Base-by-base conservation (phyloP, 2,113 vertebrate genomes). In the Ptychochromis oligacanthus region DNA sequence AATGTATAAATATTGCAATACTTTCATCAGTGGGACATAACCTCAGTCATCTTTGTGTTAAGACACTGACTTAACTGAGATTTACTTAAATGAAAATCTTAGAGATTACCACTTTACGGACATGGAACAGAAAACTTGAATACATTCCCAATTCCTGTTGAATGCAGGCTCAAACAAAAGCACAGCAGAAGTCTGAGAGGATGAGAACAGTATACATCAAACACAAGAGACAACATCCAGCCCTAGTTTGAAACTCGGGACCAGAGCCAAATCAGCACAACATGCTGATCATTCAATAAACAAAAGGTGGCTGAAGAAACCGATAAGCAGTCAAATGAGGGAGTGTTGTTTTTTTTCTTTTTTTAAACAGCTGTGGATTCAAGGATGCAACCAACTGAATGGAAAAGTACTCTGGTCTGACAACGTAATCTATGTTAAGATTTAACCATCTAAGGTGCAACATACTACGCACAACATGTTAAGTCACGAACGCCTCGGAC, bases 301-400 rank as follows among this genome's bases (percentile, higher is more conserved):
- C 65, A 72, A 52, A 72, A 18, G 28, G 43, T 5, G 1, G 10
- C 65, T 72, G 65, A 14, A 52, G 18, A 72, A 52, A 46, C 43
- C 8, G 65, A 52, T 72, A 72, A 0, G 65, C 17, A 72, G 17
- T 31, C 24, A 52, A 52, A 72, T 72, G 65, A 72, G 40, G 17
- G 43, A 72, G 11, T 7, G 43, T 6, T 6, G 0, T 24, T 17
- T 49, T 28, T 52, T 31, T 20, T 5, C 4, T 72, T 72, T 31
- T 12, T 17, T 38, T 65, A 0, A 22, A 24, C 62, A 65, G 36
- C 36, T 20, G 20, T 28, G 40, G 65, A 28, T 70, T 28, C 28
- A 22, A 28, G 6, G 65, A 70, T 18, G 10, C 2, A 49, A 49
- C 40, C 43, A 49, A 70, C 0, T 22, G 49, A 12, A 5, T 28